A percentile compares a stretch with the other conserved stretches of the same genome.
Conservation (phyloP, 2,113 vertebrate species). For the Pteronura brasiliensis region DNA sequence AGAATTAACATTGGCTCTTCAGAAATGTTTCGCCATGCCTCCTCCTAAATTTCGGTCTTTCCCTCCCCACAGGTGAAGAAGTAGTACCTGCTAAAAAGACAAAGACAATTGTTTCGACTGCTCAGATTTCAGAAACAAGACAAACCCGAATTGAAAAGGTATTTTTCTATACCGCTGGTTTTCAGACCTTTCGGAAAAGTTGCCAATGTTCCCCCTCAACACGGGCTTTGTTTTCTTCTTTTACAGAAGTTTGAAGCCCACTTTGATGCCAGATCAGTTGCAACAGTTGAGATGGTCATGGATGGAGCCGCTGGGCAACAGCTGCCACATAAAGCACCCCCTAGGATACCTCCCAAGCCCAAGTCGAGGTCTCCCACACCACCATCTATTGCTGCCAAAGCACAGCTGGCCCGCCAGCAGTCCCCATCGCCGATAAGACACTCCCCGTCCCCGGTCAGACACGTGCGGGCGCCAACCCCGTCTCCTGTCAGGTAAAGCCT, state of each 20-base stretch:
- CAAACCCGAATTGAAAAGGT: conserved; percentile 94
- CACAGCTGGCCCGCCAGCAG: conserved; percentile 91
- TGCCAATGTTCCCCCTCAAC: not conserved
- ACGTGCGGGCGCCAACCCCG: conserved; percentile 93
- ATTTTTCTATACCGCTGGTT: conserved; percentile 45
- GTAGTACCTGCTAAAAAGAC: conserved; percentile 96
- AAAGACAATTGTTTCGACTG: conserved; percentile 93
- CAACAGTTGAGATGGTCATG: conserved; percentile 91
- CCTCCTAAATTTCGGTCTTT: not conserved
- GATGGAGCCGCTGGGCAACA: conserved; percentile 89
- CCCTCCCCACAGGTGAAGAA: conserved; percentile 90
- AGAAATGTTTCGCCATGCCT: not conserved
- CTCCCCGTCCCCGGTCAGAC: conserved; percentile 96
- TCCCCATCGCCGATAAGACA: conserved; percentile 96
- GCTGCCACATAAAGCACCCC: conserved; percentile 95
- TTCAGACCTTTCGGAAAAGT: not conserved
- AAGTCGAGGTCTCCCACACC: conserved; percentile 94
- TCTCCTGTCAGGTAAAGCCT: conserved; percentile 92
- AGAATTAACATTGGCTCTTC: not conserved
- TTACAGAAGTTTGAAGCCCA: conserved; percentile 91
- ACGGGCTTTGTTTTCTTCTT: not conserved
- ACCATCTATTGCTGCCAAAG: conserved; percentile 86
- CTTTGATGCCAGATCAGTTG: conserved; percentile 89
- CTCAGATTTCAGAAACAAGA: conserved; percentile 93
- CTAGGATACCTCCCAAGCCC: conserved; percentile 93